Conservation (phyloP, 2,888 invertebrate genomes). For the Cheilosia soror region DNA sequence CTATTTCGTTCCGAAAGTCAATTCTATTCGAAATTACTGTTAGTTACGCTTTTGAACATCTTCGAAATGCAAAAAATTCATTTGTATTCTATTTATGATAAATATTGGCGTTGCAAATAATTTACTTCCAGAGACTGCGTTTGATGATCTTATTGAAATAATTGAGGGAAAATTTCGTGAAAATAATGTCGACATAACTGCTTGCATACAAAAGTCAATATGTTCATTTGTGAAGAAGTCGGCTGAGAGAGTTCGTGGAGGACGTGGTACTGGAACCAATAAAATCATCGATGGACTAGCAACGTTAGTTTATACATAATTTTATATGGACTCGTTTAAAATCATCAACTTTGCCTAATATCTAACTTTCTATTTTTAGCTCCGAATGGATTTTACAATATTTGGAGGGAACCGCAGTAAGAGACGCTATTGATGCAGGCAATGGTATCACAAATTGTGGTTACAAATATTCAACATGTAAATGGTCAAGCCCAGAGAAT, state of each 20-base stretch:
- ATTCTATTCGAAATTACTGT: too few relatives aligned
- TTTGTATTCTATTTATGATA: too few relatives aligned
- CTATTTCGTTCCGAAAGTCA: too few relatives aligned
- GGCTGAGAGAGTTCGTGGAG: slow-evolving; percentile 81
- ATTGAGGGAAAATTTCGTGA: slow-evolving; percentile 85
- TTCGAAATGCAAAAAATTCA: too few relatives aligned
- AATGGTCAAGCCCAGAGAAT: slow-evolving; percentile 80
- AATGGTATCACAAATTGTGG: slow-evolving; percentile 82
- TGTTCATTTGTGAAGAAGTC: slow-evolving; percentile 85
- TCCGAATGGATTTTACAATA: slow-evolving; percentile 81
- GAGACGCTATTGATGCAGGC: slow-evolving; percentile 85
- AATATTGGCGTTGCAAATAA: too few relatives aligned
- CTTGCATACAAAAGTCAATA: slow-evolving; percentile 86
- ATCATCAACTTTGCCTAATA: too few relatives aligned
- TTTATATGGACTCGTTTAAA: too few relatives aligned
- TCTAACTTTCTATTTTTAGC: slow-evolving; percentile 74
- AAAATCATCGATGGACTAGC: slow-evolving; percentile 85
- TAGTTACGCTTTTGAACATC: too few relatives aligned
- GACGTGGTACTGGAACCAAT: slow-evolving; percentile 83
- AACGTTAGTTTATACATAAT: slow-evolving; percentile 78
- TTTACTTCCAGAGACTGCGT: slow-evolving; percentile 76
- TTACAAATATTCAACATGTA: slow-evolving; percentile 84
- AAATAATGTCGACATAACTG: slow-evolving; percentile 86
- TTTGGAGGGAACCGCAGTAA: slow-evolving; percentile 85
- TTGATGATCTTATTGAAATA: slow-evolving; percentile 81